Evolutionary conservation across 2,888 invertebrate genomes (phyloP), one percentile per base, ranked within the genome.

Genomic region (Synanthedon myopaeformis): DNA sequence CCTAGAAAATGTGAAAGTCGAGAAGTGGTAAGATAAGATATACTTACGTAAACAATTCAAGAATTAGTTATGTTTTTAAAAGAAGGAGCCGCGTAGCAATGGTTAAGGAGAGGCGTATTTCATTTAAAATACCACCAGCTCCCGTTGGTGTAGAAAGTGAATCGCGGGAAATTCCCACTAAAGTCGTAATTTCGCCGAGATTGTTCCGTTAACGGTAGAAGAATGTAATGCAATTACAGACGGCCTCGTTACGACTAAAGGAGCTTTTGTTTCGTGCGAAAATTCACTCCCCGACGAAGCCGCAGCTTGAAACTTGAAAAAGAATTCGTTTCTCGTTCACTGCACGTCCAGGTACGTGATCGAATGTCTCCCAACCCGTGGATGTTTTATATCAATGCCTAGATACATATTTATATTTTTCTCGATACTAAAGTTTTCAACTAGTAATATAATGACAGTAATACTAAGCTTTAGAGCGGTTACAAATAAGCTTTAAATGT

Each of bases 151-250:
- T 19, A 23, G 8, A 55, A n/a, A 58, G 60, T 59, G 67, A 66
- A 67, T 70, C 62, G 68, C 63, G 61, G 57, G 67, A 69, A 76
- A 74, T 74, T 66, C 59, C 64, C 58, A 45, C 63, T 65, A 61
- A 67, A 69, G 68, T 70, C 72, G 75, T 78, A 77, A 79, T 82
- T 77, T 72, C 66, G 62, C 71, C 61, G 77, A 74, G 81, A 83
- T 82, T 82, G 76, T 79, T 73, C 78, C 71, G 69, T 70, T 75
- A 76, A 77, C 75, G 68, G 62, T 67, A 63, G 67, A 75, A 76
- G 78, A 81, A 79, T 79, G 71, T 45, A 45, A 45, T 45, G 45
- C 76, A 81, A 83, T 82, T 82, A 79, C 75, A 72, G 59, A 63
- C 61, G 67, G 61, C 64, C 75, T 77, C 72, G 76, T 80, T 77